Evolutionary conservation across 1,140 invertebrate species (phyloP), one percentile per base, ranked within the genome.

Genomic region (Zaprionus inermis): DNA sequence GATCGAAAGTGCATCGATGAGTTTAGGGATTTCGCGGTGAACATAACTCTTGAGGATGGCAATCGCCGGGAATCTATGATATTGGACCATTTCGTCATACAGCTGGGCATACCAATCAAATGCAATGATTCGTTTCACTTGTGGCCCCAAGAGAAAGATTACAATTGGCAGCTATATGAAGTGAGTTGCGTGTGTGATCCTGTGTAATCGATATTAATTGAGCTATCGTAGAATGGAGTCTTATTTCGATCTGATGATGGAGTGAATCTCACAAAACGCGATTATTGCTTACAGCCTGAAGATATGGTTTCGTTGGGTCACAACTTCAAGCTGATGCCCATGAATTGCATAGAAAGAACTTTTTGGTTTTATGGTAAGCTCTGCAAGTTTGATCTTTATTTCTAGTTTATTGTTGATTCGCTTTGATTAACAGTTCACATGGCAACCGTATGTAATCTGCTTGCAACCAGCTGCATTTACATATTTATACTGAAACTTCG

Each of bases 1-100:
- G 57, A 59, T 10, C 20, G 34, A 22, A 59, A 59, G 4, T 65
- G 61, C 12, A 20, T 6, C 3, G n/a, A 12, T 22, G 49, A 65
- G 3, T 32, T 55, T 5, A 2, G n/a, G 1, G 52, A 24, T 1
- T 41, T 4, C 0, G 11, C 3, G 1, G 30, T 51, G 3, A 63
- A 51, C 24, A 34, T 55, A 11, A 65, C 51, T 1, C 34, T 28
- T 0, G 0, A 10, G 4, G n/a, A 65, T 41, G 51, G 34, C n/a
- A 41, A 20, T 14, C 34, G 20, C 1, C 41, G 16, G 20, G 51
- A 41, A 12, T 14, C 2, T 12, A 11, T 18, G 1, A n/a, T 41
- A 28, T 20, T 14, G 34, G 22, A 44, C 7, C 51, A 55, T 12
- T 55, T 65, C 38, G 51, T 55, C 28, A 12, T 55, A 16, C 61